Evolutionary conservation across 1,140 invertebrate species (phyloP).

Genomic region (Meloidogyne exigua): DNA sequence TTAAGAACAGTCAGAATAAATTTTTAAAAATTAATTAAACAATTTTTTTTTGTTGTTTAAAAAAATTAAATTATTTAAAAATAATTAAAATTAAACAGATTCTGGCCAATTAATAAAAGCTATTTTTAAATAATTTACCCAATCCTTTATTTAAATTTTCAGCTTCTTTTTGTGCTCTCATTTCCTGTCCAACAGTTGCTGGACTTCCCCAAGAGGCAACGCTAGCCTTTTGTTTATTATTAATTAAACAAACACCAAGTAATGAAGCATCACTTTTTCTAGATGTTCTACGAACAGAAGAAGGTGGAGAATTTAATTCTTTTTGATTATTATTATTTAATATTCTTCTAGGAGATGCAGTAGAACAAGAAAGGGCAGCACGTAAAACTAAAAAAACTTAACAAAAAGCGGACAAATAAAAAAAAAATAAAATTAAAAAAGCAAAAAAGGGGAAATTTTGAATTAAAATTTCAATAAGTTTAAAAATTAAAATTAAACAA

Average conservation of each 20-base stretch:
- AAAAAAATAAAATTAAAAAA: background rate
- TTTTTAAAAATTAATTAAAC: no score
- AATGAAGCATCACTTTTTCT: background rate
- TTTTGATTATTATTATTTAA: background rate
- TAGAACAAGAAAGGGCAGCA: background rate
- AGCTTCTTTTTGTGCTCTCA: background rate
- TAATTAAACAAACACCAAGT: background rate
- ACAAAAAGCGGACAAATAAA: background rate
- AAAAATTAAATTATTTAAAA: no score
- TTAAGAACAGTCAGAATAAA: no score
- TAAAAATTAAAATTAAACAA: no score
- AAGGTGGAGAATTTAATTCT: background rate
- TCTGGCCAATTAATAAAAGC: no score
- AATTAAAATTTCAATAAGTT: background rate
- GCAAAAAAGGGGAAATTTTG: background rate
- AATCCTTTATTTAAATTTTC: background rate
- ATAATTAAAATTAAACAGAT: no score
- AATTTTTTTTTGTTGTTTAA: no score
- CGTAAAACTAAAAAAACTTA: background rate
- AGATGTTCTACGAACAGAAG: background rate
- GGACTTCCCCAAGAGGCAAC: background rate
- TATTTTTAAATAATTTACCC: background rate
- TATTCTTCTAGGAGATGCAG: background rate
- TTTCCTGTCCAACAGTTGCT: background rate
- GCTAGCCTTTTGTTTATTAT: background rate